phyloP scores from a whole-genome alignment of 2,888 invertebrate genomes.

The Lamellibrachia columna region DNA sequence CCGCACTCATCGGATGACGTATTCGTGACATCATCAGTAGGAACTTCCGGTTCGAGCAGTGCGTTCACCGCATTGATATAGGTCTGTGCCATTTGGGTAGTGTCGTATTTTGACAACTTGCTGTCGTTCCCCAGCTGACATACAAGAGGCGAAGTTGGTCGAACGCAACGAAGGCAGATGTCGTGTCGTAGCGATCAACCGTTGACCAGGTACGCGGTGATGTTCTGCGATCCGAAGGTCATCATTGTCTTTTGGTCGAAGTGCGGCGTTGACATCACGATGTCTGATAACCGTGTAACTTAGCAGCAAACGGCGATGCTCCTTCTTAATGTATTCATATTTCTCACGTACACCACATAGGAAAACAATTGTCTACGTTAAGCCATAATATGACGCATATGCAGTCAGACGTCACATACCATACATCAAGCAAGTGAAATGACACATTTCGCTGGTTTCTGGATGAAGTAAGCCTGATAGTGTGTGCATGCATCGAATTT shows the following conservation, averaged over 20 bases:
- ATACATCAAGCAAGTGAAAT: not conserved
- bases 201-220: not conserved
- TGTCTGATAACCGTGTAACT: no score
- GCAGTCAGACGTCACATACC: not conserved
- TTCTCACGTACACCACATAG: not conserved
- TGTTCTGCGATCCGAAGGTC: not conserved
- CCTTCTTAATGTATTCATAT: no score
- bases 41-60: not conserved
- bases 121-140: not conserved
- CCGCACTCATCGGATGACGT: not conserved
- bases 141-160: not conserved
- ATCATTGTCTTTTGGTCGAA: not conserved
- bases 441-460: not conserved
- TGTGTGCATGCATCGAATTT: not conserved
- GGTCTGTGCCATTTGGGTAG: not conserved
- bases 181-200: not conserved
- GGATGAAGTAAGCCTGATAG: not conserved
- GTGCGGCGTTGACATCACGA: not conserved
- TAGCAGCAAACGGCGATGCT: no score
- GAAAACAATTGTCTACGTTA: not conserved
- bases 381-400: not conserved
- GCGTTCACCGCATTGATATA: not conserved
- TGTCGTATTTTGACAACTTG: not conserved
- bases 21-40: not conserved
- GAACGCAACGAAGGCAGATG: not conserved